Percentiles rank a stretch among this genome's conserved stretches.
These are phyloP conservation scores for Marcusenius ussheri DNA, from an alignment of 2,113 vertebrate species.

Conservation along the genomic window DNA sequence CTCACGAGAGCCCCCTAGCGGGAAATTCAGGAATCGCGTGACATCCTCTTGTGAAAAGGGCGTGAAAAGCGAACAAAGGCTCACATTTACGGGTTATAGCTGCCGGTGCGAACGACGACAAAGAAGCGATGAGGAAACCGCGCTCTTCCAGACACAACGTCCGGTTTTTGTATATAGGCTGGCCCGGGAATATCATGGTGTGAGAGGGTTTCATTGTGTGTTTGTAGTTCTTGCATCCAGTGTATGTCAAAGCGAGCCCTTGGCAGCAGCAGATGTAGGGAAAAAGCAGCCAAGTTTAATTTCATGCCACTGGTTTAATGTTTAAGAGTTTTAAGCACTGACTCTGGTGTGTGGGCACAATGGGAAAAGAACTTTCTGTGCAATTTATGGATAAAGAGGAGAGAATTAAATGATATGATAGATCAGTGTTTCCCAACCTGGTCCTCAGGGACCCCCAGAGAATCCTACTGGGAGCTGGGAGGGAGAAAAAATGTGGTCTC, in stretches of 20 bases:
- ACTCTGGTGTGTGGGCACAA: neutral
- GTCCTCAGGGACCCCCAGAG: neutral
- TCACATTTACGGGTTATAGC: neutral
- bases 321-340: neutral
- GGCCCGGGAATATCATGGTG: neutral
- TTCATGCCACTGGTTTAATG: neutral
- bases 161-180: neutral
- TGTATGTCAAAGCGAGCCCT: neutral
- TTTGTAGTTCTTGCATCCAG: neutral
- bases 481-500: neutral
- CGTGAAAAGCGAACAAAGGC: neutral
- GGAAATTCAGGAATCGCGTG: neutral
- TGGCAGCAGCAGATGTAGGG: neutral
- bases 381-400: neutral
- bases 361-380: neutral
- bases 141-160: neutral
- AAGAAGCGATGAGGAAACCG: neutral
- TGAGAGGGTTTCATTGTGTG: neutral
- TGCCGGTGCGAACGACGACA: neutral
- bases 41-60: neutral
- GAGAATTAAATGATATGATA: neutral
- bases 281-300: neutral
- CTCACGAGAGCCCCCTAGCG: neutral
- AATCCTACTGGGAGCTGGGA: neutral
- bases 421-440: neutral